Percentiles rank a stretch among this genome's conserved stretches.
Conservation (phyloP, 2,113 vertebrate genomes). For the Gracilinanus agilis region DNA sequence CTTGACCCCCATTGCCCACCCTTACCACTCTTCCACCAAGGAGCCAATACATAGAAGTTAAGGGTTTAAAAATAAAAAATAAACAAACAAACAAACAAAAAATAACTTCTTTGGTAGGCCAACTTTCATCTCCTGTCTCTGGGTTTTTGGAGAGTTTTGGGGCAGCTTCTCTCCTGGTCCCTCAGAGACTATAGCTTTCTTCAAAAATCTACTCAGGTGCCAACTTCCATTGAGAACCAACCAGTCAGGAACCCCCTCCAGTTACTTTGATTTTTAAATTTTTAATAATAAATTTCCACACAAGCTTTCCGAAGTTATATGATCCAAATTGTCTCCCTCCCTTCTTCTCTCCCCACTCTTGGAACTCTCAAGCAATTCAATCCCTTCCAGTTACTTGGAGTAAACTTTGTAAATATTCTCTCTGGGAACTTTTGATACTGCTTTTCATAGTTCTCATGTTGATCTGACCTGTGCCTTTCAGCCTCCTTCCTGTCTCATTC, state of each 20-base stretch:
- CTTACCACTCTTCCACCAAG: too few relatives aligned
- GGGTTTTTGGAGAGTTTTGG: neutral
- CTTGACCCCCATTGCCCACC: too few relatives aligned
- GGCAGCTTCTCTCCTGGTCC: neutral
- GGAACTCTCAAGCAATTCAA: too few relatives aligned
- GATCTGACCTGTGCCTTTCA: neutral
- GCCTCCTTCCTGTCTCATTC: neutral
- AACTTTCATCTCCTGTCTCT: neutral
- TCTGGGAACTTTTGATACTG: neutral
- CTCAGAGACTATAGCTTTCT: neutral
- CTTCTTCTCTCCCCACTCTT: too few relatives aligned
- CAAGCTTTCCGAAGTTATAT: too few relatives aligned
- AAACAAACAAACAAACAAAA: too few relatives aligned
- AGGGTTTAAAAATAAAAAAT: too few relatives aligned
- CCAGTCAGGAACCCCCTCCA: too few relatives aligned
- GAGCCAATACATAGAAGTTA: too few relatives aligned
- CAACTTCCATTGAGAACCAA: neutral
- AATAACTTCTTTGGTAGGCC: neutral
- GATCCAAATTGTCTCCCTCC: too few relatives aligned
- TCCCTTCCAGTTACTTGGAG: neutral
- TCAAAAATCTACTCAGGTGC: neutral
- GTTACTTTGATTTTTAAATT: too few relatives aligned
- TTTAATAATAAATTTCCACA: too few relatives aligned
- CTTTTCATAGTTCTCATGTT: neutral
- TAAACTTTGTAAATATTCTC: neutral